Base-by-base conservation (phyloP, 2,113 vertebrate genomes). In the Anguilla rostrata region DNA sequence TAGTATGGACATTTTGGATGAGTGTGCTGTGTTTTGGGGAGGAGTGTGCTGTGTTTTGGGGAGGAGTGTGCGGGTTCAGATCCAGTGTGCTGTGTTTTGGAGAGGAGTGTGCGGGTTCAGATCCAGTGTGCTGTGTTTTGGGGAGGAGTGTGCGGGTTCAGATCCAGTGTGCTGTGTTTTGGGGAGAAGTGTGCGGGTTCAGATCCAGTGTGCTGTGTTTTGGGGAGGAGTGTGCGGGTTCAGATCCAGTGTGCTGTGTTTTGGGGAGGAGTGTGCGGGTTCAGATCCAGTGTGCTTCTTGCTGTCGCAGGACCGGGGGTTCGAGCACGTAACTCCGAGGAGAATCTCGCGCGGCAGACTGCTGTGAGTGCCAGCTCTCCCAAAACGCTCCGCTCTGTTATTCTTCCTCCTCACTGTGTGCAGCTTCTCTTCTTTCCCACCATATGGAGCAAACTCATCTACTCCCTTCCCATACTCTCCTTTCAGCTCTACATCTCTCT, bases 281-380 rank as follows among this genome's bases (percentile, higher is more conserved):
- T 82, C 46, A 81, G 57, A 53, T 75, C 34, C 18, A 83, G 46
- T 83, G 49, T 29, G 49, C 49, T 18, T 40, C 8, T 92, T 87
- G 86, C 39, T 84, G 81, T 85, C 34, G 87, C 91, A 98, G 96
- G 96, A 91, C 39, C 93, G 93, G 34, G 93, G 89, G 78, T 89
- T 86, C 80, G 96, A 97, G 84, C 89, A 93, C 3, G 94, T 97
- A 86, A 95, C 91, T 29, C 97, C 97, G 2, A 94, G 93, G 87
- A 95, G 80, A 75, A 91, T 97, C 66, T 90, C 95, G 66, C 91
- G 92, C 92, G 96, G 94, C 87, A 92, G 94, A 2, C 93, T 96
- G 26, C 89, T 94, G 96, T 97, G 94, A 91, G 96, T 92, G 78
- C 14, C 4, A 46, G 11, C 63, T 85, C 56, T 18, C 56, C 34